Percentiles rank a stretch among this genome's conserved stretches.
Evolutionary conservation across 92 coral and sea anemone genomes (phyloP).

Genomic region (Chrysogorgia sp.): DNA sequence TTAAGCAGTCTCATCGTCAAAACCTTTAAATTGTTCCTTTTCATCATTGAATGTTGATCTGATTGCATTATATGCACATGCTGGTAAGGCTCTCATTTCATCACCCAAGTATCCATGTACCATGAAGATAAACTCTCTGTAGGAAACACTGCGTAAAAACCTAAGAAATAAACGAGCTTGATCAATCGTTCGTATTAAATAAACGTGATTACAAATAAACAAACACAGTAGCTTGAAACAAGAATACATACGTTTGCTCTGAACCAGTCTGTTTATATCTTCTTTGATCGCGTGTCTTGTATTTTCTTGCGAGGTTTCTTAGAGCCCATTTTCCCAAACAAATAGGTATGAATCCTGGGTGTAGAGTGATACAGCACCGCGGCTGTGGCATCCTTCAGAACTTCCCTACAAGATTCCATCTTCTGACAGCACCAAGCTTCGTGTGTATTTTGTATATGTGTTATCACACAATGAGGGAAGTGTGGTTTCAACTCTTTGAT

Average conservation of each 20-base stretch:
- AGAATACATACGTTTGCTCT: conserved; percentile 38
- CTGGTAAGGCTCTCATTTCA: no score
- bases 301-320: conserved; percentile 43
- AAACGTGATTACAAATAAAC: neutral
- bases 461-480: conserved; percentile 8
- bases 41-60: conserved; percentile 33
- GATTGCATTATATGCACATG: conserved; percentile 36
- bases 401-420: conserved; percentile 31
- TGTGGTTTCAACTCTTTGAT: conserved; percentile 15
- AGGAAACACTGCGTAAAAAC: no score
- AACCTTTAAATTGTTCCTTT: no score
- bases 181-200: neutral
- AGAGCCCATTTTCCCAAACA: conserved; percentile 57
- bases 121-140: no score
- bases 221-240: neutral
- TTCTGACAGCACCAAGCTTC: conserved; percentile 33
- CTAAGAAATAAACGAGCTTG: conserved; percentile 18
- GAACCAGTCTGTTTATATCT: no score
- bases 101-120: no score
- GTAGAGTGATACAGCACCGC: conserved; percentile 49
- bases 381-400: conserved; percentile 37
- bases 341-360: conserved; percentile 52
- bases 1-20: conserved; percentile 16
- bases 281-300: no score
- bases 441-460: no score